Evolutionary conservation across 1,140 invertebrate species (phyloP), one percentile per base, ranked within the genome.

Genomic region (Pseudomyrmex flavicornis): DNA sequence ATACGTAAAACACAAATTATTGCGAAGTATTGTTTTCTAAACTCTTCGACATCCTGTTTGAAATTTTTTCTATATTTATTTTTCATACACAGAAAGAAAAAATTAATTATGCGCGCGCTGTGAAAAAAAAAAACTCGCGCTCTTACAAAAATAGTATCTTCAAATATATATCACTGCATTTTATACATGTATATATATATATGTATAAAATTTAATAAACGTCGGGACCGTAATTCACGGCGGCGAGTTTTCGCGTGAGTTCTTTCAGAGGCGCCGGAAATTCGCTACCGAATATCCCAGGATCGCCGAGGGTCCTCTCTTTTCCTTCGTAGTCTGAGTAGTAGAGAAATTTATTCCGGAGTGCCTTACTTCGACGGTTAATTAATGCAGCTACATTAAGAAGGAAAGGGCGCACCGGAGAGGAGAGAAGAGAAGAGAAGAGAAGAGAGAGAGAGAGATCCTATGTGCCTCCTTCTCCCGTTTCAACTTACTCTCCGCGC

Each of bases 331-430:
- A 13, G 59, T 61, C 44, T 50, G 75, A 83, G 76, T 63, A 63
- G 50, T 56, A 10, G 75, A 80, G 86, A 90, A 90, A 90, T 86
- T n/a, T n/a, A 90, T 90, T 85, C 75, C 54, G 46, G 52, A 62
- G 80, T 77, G 75, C 75, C 87, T 88, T 70, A 82, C 76, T 85
- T 87, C 77, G 85, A 35, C 61, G 86, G 89, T 90, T 90, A 90
- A 90, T 90, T 90, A 90, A 90, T 87, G 89, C 82, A 84, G 87
- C 76, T 85, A 85, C 87, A 85, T 90, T 90, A 90, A 90, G 89
- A 90, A 85, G 80, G 74, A 83, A 74, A 82, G 75, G 72, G 75
- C 48, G 69, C 46, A 35, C 35, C 35, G 13, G 22, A 15, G 26
- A 35, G 35, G 44, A 52, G 20, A 15, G 17, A 52, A 22, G 17